Evolutionary conservation across 1,140 invertebrate genomes (phyloP), one percentile per base, ranked within the genome.

Genomic region (Leptonema lineaticorne): DNA sequence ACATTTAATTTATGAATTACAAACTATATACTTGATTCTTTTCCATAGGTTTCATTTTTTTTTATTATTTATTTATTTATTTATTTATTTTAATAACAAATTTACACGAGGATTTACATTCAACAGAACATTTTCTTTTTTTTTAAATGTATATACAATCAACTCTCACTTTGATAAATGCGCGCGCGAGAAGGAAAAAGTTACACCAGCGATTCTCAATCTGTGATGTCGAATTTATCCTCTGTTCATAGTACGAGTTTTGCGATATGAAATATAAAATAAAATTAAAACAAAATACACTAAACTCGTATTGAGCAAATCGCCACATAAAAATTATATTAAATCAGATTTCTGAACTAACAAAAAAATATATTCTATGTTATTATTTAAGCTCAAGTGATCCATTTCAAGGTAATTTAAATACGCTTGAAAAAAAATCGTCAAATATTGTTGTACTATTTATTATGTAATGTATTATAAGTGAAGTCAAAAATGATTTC

Each of bases 1-100:
- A 72, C 70, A 72, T 72, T 71, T 60, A 72, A 56, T 69, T 59
- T 72, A 68, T 50, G 18, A 50, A 50, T 64, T 64, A 48, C 27
- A 50, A 28, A 50, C 45, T 64, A 64, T n/a, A n/a, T 46, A 24
- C 50, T 22, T 53, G 50, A 56, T 57, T n/a, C n/a, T n/a, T 57
- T 66, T 66, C 46, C 46, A 50, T 66, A 14, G 22, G 33, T 66
- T n/a, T n/a, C n/a, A n/a, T n/a, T n/a, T n/a, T n/a, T n/a, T n/a
- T n/a, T n/a, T n/a, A n/a, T n/a, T n/a, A n/a, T n/a, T n/a, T n/a
- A n/a, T n/a, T n/a, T n/a, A n/a, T n/a, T n/a, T n/a, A n/a, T n/a
- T n/a, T n/a, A n/a, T n/a, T n/a, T n/a, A n/a, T n/a, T 66, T 57
- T 57, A 57, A 57, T 56, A 66, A 56, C 63, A 66, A 66, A 66